These are phyloP conservation scores for Neosalanx taihuensis DNA, from an alignment of 2,797 vertebrate species.

Conservation along the genomic window DNA sequence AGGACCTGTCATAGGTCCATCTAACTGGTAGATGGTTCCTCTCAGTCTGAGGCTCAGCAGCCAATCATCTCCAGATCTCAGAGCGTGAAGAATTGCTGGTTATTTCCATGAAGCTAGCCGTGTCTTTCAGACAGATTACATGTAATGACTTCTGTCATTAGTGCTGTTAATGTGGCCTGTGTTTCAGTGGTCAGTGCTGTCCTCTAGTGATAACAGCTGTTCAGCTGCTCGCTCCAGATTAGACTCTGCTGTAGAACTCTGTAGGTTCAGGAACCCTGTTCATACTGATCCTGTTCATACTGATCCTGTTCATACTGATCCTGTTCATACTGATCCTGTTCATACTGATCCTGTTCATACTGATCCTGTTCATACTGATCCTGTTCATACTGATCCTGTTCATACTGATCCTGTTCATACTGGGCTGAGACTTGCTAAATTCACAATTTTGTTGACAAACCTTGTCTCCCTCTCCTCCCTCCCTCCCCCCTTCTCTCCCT, in stretches of 20 bases:
- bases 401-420: no score
- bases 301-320: no score
- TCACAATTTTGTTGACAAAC: no score
- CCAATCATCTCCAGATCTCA: conserved; percentile 15
- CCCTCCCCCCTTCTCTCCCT: neutral
- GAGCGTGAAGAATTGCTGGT: conserved; percentile 48
- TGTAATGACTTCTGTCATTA: conserved; percentile 64
- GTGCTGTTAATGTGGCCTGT: conserved; percentile 37
- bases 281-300: no score
- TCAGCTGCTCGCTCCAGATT: neutral
- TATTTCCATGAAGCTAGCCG: conserved; percentile 47
- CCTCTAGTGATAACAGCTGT: conserved; percentile 20
- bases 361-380: no score
- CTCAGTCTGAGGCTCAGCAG: neutral
- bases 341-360: no score
- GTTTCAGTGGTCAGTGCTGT: conserved; percentile 26
- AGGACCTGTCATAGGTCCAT: neutral
- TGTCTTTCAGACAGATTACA: conserved; percentile 55
- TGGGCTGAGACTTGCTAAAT: no score
- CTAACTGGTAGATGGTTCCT: neutral
- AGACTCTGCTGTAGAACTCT: no score
- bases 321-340: no score
- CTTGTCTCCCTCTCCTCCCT: neutral
- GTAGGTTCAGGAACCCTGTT: no score
- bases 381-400: no score